These are phyloP conservation scores for Drosophila repleta DNA, from an alignment of 1,140 invertebrate species.

Conservation along the genomic window DNA sequence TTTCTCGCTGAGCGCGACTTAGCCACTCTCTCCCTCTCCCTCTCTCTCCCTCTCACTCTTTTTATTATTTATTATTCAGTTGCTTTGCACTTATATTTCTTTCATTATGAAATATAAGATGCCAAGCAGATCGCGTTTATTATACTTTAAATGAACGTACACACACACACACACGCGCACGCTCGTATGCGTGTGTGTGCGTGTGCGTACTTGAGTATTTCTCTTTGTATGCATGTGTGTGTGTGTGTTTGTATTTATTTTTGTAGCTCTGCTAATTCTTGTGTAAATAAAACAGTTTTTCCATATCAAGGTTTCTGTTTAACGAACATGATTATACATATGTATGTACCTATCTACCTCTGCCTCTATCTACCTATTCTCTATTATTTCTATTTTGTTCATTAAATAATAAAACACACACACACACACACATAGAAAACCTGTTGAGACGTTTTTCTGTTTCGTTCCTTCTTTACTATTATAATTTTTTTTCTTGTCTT, in stretches of 20 bases:
- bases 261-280: constrained; percentile 41
- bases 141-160: constrained; percentile 13
- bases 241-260: constrained; percentile 18
- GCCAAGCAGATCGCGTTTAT: constrained; percentile 25
- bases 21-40: constrained; percentile 33
- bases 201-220: not conserved
- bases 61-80: constrained; percentile 1
- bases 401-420: not conserved
- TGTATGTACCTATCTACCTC: not conserved
- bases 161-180: constrained; percentile 5
- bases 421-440: constrained; percentile 2
- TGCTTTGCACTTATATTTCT: constrained; percentile 39
- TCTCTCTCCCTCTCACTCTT: constrained; percentile 32
- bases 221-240: not conserved
- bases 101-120: constrained; percentile 41
- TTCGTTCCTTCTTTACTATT: not conserved
- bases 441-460: constrained; percentile 10
- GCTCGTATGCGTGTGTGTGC: not conserved
- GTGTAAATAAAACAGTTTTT: constrained; percentile 31
- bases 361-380: not conserved
- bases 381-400: constrained; percentile 17
- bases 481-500: not conserved
- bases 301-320: constrained; percentile 37
- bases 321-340: constrained; percentile 19
- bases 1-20: constrained; percentile 25